Evolutionary conservation across 2,113 vertebrate genomes (phyloP).

Genomic region (Dascyllus trimaculatus): DNA sequence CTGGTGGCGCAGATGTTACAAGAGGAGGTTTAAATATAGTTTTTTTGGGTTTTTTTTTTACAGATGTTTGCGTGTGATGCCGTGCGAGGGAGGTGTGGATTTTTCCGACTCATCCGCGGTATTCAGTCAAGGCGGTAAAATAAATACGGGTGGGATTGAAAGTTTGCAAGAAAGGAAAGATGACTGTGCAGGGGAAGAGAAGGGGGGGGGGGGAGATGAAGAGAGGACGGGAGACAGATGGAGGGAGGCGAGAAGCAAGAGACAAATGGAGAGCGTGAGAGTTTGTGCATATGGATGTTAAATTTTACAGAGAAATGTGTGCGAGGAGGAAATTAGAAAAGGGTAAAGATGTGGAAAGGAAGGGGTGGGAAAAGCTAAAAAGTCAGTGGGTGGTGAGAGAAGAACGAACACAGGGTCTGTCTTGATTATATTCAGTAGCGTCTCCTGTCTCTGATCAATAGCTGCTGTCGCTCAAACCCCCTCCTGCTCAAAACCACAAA

Average conservation of each 20-base stretch:
- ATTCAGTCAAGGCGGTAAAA: constrained; percentile 48
- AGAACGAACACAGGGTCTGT: constrained; percentile 5
- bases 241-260: constrained; percentile 13
- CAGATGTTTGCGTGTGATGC: constrained; percentile 73
- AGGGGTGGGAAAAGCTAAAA: neutral
- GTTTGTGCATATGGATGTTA: constrained; percentile 3
- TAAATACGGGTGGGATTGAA: constrained; percentile 27
- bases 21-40: constrained; percentile 77
- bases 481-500: constrained; percentile 59
- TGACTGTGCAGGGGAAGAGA: constrained; percentile 11
- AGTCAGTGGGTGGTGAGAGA: constrained; percentile 1
- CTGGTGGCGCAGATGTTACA: constrained; percentile 70
- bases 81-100: constrained; percentile 54
- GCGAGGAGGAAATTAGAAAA: constrained; percentile 13
- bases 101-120: constrained; percentile 52
- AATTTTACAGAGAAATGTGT: constrained; percentile 20
- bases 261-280: constrained; percentile 19
- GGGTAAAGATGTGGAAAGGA: constrained; percentile 10
- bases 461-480: constrained; percentile 54
- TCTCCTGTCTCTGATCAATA: constrained; percentile 69
- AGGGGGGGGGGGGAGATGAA: constrained; percentile 15
- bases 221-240: constrained; percentile 17
- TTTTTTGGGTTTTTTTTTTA: no score
- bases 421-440: constrained; percentile 40
- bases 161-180: constrained; percentile 5